Percentiles rank a stretch among this genome's conserved stretches.
These are phyloP conservation scores for Deilephila porcellus DNA, from an alignment of 2,888 invertebrate species.

Conservation along the genomic window DNA sequence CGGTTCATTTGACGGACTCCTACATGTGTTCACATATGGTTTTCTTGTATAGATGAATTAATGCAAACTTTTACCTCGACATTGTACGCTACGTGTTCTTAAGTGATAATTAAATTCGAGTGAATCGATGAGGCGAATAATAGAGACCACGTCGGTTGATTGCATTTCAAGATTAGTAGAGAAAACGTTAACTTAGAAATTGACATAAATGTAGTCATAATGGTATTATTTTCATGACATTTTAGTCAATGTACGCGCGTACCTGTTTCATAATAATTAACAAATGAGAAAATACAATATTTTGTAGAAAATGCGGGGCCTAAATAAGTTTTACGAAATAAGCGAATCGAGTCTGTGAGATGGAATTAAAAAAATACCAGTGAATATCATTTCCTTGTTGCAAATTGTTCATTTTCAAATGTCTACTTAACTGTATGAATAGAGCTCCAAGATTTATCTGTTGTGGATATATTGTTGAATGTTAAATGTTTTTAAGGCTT, in stretches of 20 bases:
- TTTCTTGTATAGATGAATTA: conserved; percentile 47
- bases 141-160: conserved; percentile 37
- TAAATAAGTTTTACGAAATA: conserved; percentile 55
- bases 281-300: conserved; percentile 50
- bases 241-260: conserved; percentile 71
- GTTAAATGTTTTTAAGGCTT: conserved; percentile 25
- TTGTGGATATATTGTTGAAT: conserved; percentile 26
- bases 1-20: conserved; percentile 61
- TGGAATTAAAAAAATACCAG: conserved; percentile 44
- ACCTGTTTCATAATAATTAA: conserved; percentile 69
- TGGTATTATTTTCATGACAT: conserved; percentile 69
- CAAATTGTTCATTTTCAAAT: conserved; percentile 39
- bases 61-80: conserved; percentile 48
- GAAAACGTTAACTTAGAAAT: conserved; percentile 48
- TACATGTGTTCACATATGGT: conserved; percentile 59
- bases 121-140: conserved; percentile 31
- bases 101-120: conserved; percentile 35
- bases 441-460: conserved; percentile 20
- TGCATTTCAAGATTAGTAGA: conserved; percentile 58
- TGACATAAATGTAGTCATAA: conserved; percentile 51
- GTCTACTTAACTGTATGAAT: conserved; percentile 43
- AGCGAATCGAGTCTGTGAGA: conserved; percentile 43
- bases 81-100: conserved; percentile 39
- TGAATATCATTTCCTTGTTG: conserved; percentile 44
- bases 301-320: conserved; percentile 65